These are phyloP conservation scores for Urocitellus parryii DNA, from an alignment of 2,113 vertebrate genomes.

Conservation along the genomic window DNA sequence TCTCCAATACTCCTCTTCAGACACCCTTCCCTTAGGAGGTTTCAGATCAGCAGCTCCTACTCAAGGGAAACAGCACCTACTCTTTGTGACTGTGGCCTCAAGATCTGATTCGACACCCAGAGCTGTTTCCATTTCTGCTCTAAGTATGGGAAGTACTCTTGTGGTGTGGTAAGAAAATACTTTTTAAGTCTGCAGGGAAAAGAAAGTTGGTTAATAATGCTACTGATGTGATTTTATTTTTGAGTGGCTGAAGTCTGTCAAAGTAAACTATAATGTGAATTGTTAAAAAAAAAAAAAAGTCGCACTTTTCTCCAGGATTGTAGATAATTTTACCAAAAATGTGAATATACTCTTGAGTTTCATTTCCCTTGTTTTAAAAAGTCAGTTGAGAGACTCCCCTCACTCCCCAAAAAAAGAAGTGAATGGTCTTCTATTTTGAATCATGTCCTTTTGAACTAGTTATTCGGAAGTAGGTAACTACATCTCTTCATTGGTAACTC, in stretches of 20 bases:
- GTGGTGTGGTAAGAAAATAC: slow-evolving; percentile 67
- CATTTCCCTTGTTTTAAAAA: slow-evolving; percentile 75
- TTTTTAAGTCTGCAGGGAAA: slow-evolving; percentile 54
- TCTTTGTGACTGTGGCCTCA: slow-evolving; percentile 54
- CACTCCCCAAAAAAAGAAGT: background rate
- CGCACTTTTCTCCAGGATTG: slow-evolving; percentile 56
- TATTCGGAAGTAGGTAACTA: slow-evolving; percentile 7
- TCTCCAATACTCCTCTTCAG: slow-evolving; percentile 75
- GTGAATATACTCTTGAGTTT: slow-evolving; percentile 68
- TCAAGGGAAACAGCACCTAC: slow-evolving; percentile 72
- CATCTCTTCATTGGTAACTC: background rate
- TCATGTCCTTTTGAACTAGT: slow-evolving; percentile 32
- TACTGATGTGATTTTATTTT: slow-evolving; percentile 58
- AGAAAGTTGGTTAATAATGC: slow-evolving; percentile 55
- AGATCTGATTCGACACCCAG: slow-evolving; percentile 47
- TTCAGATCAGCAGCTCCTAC: slow-evolving; percentile 79
- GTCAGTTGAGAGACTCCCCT: slow-evolving; percentile 59
- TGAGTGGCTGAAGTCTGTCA: slow-evolving; percentile 32
- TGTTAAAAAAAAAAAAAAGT: background rate
- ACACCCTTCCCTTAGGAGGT: slow-evolving; percentile 85
- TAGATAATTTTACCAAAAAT: slow-evolving; percentile 66
- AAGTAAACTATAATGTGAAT: slow-evolving; percentile 30
- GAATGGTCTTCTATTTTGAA: slow-evolving; percentile 49
- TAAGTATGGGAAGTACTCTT: slow-evolving; percentile 73
- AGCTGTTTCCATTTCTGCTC: slow-evolving; percentile 65